A percentile compares a stretch with the other conserved stretches of the same genome.
Conservation (phyloP, 2,888 invertebrate species). For the Horisme vitalbata region DNA sequence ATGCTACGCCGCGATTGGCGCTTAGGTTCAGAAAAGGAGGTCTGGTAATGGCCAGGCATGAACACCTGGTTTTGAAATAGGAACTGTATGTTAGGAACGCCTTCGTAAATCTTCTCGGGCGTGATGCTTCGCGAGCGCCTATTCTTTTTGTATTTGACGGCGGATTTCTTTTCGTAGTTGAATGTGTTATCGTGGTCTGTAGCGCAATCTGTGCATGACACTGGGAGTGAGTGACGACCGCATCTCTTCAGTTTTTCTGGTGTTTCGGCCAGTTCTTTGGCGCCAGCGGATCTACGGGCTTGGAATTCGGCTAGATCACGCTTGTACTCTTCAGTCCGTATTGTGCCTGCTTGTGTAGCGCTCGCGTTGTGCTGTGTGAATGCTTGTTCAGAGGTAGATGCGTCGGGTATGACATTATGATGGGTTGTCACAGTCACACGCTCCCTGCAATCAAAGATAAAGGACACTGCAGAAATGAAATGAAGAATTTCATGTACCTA, state of each 20-base stretch:
- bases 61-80: slow-evolving; percentile 78
- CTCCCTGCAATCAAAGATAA: slow-evolving; percentile 60
- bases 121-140: slow-evolving; percentile 57
- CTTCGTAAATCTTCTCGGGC: slow-evolving; percentile 51
- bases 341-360: slow-evolving; percentile 58
- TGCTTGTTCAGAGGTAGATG: slow-evolving; percentile 41
- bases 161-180: slow-evolving; percentile 74
- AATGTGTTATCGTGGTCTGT: slow-evolving; percentile 66
- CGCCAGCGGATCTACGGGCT: slow-evolving; percentile 65
- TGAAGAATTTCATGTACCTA: too few species aligned
- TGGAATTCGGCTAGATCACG: slow-evolving; percentile 76
- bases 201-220: slow-evolving; percentile 69
- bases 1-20: slow-evolving; percentile 42
- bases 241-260: slow-evolving; percentile 65
- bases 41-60: slow-evolving; percentile 68
- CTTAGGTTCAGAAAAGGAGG: slow-evolving; percentile 59
- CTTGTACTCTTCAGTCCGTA: slow-evolving; percentile 76
- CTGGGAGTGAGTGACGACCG: slow-evolving; percentile 67
- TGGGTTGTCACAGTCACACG: slow-evolving; percentile 69
- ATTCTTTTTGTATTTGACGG: slow-evolving; percentile 66
- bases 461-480: too few species aligned
- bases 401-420: slow-evolving; percentile 49
- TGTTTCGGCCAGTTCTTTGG: slow-evolving; percentile 53
- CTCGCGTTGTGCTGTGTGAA: slow-evolving; percentile 23
- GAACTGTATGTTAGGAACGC: slow-evolving; percentile 73